Base-by-base conservation (phyloP, 2,888 invertebrate genomes). In the Dryococelus australis region DNA sequence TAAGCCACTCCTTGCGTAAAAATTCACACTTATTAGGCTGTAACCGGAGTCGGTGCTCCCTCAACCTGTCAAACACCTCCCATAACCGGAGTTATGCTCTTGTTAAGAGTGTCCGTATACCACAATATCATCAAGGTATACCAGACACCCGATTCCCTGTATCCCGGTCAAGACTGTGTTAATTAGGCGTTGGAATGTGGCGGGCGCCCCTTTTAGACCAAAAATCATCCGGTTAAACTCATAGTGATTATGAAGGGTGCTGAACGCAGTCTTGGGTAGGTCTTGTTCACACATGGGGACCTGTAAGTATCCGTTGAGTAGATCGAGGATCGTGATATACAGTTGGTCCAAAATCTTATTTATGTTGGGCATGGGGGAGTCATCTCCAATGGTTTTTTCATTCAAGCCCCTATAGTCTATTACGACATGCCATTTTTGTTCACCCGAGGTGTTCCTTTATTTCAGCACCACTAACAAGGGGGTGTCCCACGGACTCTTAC, bases 101-200 rank as follows among this genome's bases (percentile, higher is more conserved):
- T 26, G 10, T 80, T 51, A 51, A n/a, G 84, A 26, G 13, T 43
- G 84, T 35, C n/a, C 87, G 9, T 84, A 53, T 0, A 84, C 20
- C 4, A 90, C 86, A 13, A 89, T 86, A 84, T 90, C 89, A 78
- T 90, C 89, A 28, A 90, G n/a, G 86, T 90, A 90, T 13, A 90
- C 88, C 10, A 90, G 87, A 80, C 89, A 89, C 24, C 81, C 27
- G 10, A 81, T 5, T 5, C 86, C 81, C 35, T 35, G 35, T 28
- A 84, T 47, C 8, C 12, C 27, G 0, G 53, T 9, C 26, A 84
- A 84, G 1, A 87, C 53, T 27, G n/a, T 87, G 51, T 47, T 47
- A 53, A 87, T 84, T 13, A 87, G 20, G 0, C 53, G 27, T 47
- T 86, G 86, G 84, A 87, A 84, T 16, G 86, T 86, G 12, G n/a